Percentiles rank a stretch among this genome's conserved stretches.
phyloP scores from a whole-genome alignment of 2,797 vertebrate species.

The Coranthus polyacanthus region DNA sequence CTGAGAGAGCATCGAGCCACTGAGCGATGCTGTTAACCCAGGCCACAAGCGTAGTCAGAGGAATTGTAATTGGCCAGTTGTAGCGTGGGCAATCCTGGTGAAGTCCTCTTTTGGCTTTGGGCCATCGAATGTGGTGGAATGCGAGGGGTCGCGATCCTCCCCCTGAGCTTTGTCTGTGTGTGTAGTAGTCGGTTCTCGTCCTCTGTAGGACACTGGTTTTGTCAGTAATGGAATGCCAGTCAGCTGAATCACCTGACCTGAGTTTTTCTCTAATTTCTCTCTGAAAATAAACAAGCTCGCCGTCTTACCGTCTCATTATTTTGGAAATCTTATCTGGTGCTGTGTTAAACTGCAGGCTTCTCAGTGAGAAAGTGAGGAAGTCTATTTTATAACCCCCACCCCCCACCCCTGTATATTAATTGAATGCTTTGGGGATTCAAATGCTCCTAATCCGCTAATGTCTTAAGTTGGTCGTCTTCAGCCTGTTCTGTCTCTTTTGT shows the following conservation, averaged over 20 bases:
- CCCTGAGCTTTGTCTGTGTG: constrained; percentile 56
- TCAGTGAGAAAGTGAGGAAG: neutral
- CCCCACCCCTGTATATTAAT: neutral
- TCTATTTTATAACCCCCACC: neutral
- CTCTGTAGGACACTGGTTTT: constrained; percentile 31
- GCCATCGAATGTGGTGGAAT: constrained; percentile 69
- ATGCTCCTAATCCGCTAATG: constrained; percentile 16
- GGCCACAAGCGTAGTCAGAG: constrained; percentile 34
- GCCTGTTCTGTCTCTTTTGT: neutral
- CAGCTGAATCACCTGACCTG: constrained; percentile 54
- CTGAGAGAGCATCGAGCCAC: constrained; percentile 31
- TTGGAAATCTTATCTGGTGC: constrained; percentile 7
- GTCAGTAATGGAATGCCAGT: constrained; percentile 47
- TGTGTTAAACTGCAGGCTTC: neutral
- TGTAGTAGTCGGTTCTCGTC: constrained; percentile 27
- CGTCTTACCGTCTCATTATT: constrained; percentile 14
- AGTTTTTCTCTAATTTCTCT: constrained; percentile 48
- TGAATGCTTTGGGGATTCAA: constrained; percentile 16
- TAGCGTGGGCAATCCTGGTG: constrained; percentile 54
- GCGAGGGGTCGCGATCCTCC: constrained; percentile 54
- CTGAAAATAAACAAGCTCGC: constrained; percentile 52
- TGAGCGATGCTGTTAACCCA: constrained; percentile 15
- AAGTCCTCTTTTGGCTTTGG: constrained; percentile 55
- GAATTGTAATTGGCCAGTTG: constrained; percentile 57
- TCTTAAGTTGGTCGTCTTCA: constrained; percentile 8